Percentiles rank a stretch among this genome's conserved stretches.
Evolutionary conservation across 2,888 invertebrate genomes (phyloP).

Genomic region (Mesorhabditis sp.): DNA sequence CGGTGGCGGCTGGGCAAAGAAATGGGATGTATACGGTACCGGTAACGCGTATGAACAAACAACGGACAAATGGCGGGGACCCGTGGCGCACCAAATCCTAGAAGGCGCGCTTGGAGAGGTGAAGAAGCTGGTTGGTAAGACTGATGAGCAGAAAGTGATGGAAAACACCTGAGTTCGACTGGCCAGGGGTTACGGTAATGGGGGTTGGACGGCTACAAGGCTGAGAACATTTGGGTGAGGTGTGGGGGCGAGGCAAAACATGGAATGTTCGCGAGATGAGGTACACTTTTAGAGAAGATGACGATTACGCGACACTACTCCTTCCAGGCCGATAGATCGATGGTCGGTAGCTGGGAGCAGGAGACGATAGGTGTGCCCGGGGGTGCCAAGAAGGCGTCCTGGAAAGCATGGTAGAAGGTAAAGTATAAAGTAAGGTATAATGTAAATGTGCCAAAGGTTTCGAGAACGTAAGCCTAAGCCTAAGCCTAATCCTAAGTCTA

Average conservation of each 20-base stretch:
- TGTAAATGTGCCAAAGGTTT: too few relatives aligned
- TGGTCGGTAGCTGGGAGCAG: conserved; percentile 44
- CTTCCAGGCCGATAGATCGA: conserved; percentile 53
- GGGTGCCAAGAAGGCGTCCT: conserved; percentile 36
- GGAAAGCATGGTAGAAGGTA: conserved; percentile 18
- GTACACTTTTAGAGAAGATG: background rate
- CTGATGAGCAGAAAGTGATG: background rate
- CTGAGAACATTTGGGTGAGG: conserved; percentile 1
- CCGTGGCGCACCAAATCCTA: background rate
- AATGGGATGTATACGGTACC: background rate
- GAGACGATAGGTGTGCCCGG: conserved; percentile 42
- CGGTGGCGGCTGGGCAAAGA: too few relatives aligned
- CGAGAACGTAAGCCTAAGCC: too few relatives aligned
- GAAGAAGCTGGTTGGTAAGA: background rate
- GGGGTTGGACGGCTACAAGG: background rate
- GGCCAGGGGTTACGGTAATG: background rate
- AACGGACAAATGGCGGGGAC: background rate
- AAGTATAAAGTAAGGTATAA: background rate
- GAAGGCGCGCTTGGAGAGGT: background rate
- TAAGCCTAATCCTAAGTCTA: background rate
- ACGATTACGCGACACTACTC: conserved; percentile 27
- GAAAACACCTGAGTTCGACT: conserved; percentile 2
- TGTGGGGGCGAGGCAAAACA: background rate
- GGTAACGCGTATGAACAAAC: conserved; percentile 6
- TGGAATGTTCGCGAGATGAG: conserved; percentile 4